Evolutionary conservation across 2,113 vertebrate species (phyloP).

Genomic region (Hippocampus barbouri): DNA sequence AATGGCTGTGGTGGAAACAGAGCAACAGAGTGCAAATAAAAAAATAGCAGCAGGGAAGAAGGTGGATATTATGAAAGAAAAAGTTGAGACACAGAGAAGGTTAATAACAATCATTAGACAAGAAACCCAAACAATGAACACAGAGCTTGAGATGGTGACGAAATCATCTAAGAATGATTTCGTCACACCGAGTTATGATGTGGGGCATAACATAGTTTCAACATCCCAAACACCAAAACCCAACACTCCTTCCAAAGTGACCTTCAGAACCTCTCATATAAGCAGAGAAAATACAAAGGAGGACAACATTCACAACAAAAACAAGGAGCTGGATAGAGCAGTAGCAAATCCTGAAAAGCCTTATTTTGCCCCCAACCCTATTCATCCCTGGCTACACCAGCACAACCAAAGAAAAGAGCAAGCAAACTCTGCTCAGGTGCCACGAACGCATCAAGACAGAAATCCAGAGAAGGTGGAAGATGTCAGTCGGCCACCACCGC

Average conservation of each 20-base stretch:
- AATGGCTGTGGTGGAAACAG: constrained; percentile 13
- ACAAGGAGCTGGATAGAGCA: constrained; percentile 22
- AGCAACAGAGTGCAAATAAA: not conserved
- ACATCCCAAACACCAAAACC: constrained; percentile 28
- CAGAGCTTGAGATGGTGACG: constrained; percentile 1
- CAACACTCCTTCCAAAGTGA: constrained; percentile 18
- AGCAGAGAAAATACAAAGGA: constrained; percentile 18
- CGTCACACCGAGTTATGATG: constrained; percentile 27
- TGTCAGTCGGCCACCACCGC: constrained; percentile 21
- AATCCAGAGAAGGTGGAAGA: constrained; percentile 14
- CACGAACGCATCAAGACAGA: constrained; percentile 28
- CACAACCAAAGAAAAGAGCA: constrained; percentile 40
- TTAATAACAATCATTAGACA: not conserved
- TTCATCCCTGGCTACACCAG: constrained; percentile 69
- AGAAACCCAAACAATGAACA: not conserved
- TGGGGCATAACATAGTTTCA: not conserved
- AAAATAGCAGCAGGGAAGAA: not conserved
- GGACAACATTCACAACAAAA: constrained; percentile 10
- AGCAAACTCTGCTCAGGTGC: constrained; percentile 13
- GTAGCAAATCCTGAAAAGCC: constrained; percentile 35
- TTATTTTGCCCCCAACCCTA: constrained; percentile 26
- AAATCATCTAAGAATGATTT: constrained; percentile 10
- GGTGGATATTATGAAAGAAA: not conserved
- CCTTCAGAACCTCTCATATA: constrained; percentile 21
- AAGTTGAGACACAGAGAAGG: not conserved